phyloP scores from a whole-genome alignment of 2,113 vertebrate genomes.

The Gila orcuttii region DNA sequence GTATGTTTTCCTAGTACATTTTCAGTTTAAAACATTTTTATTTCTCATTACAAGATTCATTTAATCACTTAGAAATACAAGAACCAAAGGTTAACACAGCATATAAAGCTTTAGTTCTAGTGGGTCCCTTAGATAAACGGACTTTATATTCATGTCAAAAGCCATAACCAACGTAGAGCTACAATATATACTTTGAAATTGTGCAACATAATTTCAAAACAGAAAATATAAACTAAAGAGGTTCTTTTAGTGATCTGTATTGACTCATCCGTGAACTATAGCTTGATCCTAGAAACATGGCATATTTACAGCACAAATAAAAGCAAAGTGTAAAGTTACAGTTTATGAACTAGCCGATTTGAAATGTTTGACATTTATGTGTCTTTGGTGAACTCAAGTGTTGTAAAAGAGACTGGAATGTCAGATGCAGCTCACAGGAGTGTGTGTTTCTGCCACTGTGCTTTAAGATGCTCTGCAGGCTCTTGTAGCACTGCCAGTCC shows the following conservation, averaged over 20 bases:
- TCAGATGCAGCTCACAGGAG: not conserved
- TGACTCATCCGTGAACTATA: not conserved
- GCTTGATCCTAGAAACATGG: not conserved
- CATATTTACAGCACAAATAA: not conserved
- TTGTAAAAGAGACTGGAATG: not conserved
- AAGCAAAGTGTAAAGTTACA: not conserved
- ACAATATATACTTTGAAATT: not conserved
- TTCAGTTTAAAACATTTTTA: not conserved
- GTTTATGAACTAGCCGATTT: not conserved
- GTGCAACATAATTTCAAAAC: too few species aligned
- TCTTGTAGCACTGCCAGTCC: not conserved
- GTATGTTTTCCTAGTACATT: not conserved
- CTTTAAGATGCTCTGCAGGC: slow-evolving; percentile 18
- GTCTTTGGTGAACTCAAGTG: slow-evolving; percentile 13
- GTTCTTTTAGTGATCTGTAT: not conserved
- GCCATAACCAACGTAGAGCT: not conserved
- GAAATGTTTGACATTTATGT: slow-evolving; percentile 11
- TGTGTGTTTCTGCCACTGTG: not conserved
- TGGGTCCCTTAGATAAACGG: too few species aligned
- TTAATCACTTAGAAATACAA: not conserved
- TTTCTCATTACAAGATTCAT: not conserved
- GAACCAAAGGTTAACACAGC: not conserved
- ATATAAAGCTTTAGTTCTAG: too few species aligned
- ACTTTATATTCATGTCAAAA: too few species aligned
- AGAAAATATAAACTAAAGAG: not conserved